phyloP scores from a whole-genome alignment of 1,140 invertebrate species.

The Orussus abietinus region DNA sequence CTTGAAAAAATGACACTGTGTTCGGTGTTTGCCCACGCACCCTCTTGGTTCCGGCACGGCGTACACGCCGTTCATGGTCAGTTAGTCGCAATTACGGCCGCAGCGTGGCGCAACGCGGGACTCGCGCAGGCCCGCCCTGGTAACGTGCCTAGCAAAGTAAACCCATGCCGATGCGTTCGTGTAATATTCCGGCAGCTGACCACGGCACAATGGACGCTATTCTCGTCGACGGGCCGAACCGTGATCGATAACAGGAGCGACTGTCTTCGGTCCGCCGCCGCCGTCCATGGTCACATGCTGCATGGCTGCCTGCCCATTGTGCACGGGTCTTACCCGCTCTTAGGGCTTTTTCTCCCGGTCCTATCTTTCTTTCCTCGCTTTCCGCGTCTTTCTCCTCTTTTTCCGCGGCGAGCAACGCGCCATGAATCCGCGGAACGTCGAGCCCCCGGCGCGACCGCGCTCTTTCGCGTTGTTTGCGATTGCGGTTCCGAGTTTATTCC shows the following conservation, averaged over 20 bases:
- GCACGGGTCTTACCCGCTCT: conserved; percentile 1
- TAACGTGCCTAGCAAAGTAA: too few species aligned
- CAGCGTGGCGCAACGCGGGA: conserved; percentile 17
- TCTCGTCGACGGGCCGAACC: conserved; percentile 10
- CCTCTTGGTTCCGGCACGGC: too few species aligned
- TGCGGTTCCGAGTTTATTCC: too few species aligned
- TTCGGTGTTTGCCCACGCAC: too few species aligned
- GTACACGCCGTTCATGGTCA: conserved; percentile 6
- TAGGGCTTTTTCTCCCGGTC: conserved; percentile 1
- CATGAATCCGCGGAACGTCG: too few species aligned
- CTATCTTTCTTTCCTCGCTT: conserved; percentile 7
- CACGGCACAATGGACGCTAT: conserved; percentile 23
- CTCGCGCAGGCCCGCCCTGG: too few species aligned
- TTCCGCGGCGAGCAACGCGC: conserved; percentile 1
- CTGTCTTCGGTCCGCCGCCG: conserved; percentile 12
- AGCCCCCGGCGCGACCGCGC: too few species aligned
- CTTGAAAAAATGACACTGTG: too few species aligned
- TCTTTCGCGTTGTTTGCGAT: too few species aligned
- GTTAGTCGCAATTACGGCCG: conserved; percentile 15
- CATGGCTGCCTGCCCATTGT: background rate
- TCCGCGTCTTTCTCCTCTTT: conserved; percentile 1
- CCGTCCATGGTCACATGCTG: background rate
- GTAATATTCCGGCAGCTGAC: conserved; percentile 25
- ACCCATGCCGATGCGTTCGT: too few species aligned
- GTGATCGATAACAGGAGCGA: conserved; percentile 25